These are phyloP conservation scores for Metridium senile DNA, from an alignment of 92 coral and sea anemone genomes.

Conservation along the genomic window DNA sequence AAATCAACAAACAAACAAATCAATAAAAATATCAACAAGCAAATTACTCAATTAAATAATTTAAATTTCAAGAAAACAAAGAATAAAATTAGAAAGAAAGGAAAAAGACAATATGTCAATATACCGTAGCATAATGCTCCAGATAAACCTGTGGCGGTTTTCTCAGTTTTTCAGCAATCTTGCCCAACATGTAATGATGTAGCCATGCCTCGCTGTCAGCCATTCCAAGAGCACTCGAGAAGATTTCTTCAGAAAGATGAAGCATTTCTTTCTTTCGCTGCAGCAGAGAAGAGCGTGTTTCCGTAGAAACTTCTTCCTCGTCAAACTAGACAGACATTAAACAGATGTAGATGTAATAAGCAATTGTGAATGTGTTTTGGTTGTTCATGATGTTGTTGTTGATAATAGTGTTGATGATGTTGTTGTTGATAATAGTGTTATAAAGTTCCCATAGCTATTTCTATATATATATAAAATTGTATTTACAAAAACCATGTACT, in stretches of 20 bases:
- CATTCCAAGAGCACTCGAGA: slow-evolving; percentile 88
- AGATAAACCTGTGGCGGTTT: slow-evolving; percentile 76
- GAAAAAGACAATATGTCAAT: not conserved
- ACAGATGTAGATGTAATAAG: not conserved
- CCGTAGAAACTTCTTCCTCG: slow-evolving; percentile 79
- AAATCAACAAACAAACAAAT: too few relatives aligned
- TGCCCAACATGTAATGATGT: slow-evolving; percentile 96
- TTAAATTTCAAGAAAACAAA: not conserved
- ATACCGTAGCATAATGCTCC: slow-evolving; percentile 82
- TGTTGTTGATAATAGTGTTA: too few relatives aligned
- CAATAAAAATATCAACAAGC: too few relatives aligned
- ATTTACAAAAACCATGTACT: too few relatives aligned
- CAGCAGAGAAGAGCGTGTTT: slow-evolving; percentile 62
- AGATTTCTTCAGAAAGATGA: slow-evolving; percentile 84
- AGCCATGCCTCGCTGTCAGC: slow-evolving; percentile 98
- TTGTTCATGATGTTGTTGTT: not conserved
- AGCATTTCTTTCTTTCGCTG: slow-evolving; percentile 93
- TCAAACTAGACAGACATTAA: slow-evolving; percentile 45
- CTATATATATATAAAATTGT: too few relatives aligned
- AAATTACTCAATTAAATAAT: too few relatives aligned
- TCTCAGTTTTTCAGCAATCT: slow-evolving; percentile 90
- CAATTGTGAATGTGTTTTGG: not conserved
- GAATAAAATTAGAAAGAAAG: not conserved
- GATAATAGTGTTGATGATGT: too few relatives aligned
- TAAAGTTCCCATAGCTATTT: too few relatives aligned